Evolutionary conservation across 2,797 vertebrate species (phyloP).

Genomic region (Rachycentron canadum): DNA sequence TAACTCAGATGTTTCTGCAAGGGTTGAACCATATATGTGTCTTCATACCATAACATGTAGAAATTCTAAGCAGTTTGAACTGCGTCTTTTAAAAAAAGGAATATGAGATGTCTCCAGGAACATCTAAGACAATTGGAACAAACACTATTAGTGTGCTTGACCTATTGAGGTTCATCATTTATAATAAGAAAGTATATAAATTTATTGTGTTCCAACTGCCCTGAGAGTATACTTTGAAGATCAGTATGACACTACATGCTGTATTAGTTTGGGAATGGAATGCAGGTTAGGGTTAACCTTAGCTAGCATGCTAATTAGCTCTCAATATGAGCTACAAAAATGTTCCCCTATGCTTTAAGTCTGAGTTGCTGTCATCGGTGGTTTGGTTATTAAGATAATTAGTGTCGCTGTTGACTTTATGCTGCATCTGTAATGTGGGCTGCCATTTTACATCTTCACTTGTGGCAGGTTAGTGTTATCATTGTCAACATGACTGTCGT

Average conservation of each 20-base stretch:
- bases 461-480: slow-evolving; percentile 29
- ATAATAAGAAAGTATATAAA: neutral
- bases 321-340: slow-evolving; percentile 34
- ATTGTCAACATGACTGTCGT: slow-evolving; percentile 16
- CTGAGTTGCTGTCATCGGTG: slow-evolving; percentile 14
- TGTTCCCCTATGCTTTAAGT: slow-evolving; percentile 1
- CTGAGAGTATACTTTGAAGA: neutral
- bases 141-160: too few relatives aligned
- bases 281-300: slow-evolving; percentile 23
- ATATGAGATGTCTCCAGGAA: too few relatives aligned
- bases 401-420: slow-evolving; percentile 22
- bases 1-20: neutral
- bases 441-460: slow-evolving; percentile 46
- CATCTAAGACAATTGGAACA: too few relatives aligned
- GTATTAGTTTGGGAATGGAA: slow-evolving; percentile 6
- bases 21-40: neutral
- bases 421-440: neutral
- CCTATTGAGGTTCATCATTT: neutral
- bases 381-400: slow-evolving; percentile 9
- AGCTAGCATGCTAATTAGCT: slow-evolving; percentile 47
- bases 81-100: too few relatives aligned
- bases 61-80: neutral
- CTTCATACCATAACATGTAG: neutral
- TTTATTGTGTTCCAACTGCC: neutral
- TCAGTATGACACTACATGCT: neutral